A percentile compares a stretch with the other conserved stretches of the same genome.
Conservation (phyloP, 2,113 vertebrate genomes). For the Colossoma macropomum region DNA sequence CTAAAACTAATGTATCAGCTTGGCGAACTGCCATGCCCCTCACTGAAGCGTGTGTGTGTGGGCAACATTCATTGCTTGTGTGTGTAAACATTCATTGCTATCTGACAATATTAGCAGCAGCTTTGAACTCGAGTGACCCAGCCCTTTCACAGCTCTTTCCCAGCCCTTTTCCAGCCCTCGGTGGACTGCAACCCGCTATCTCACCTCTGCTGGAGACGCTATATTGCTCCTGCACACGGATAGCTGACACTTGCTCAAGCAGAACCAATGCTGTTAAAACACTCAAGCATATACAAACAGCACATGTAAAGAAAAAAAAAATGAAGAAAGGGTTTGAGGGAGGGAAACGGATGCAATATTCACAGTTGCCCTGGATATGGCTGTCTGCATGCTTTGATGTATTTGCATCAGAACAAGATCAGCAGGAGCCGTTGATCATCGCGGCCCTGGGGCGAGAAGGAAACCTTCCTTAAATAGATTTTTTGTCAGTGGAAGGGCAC, state of each 20-base stretch:
- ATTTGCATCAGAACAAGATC: slow-evolving; percentile 44
- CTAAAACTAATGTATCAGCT: too few species aligned
- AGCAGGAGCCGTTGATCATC: slow-evolving; percentile 41
- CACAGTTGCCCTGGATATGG: slow-evolving; percentile 38
- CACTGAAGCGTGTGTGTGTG: not conserved
- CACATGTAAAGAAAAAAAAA: not conserved
- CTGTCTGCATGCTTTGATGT: slow-evolving; percentile 40
- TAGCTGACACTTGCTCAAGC: slow-evolving; percentile 9
- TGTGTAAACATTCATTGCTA: not conserved
- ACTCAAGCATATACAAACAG: slow-evolving; percentile 1
- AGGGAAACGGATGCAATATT: slow-evolving; percentile 17
- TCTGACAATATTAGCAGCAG: not conserved
- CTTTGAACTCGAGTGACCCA: not conserved
- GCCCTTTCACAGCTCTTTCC: too few species aligned
- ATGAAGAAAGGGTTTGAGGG: slow-evolving; percentile 13
- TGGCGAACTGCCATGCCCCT: too few species aligned
- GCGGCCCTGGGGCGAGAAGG: slow-evolving; percentile 26
- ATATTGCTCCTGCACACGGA: not conserved
- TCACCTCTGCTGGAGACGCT: not conserved
- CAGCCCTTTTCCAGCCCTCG: not conserved
- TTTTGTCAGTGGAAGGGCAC: slow-evolving; percentile 38
- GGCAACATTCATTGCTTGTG: too few species aligned
- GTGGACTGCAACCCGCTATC: not conserved
- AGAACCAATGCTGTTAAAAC: not conserved
- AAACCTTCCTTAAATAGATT: slow-evolving; percentile 53